Percentiles rank a stretch among this genome's conserved stretches.
These are phyloP conservation scores for Elephas maximus DNA, from an alignment of 2,113 vertebrate species.

Conservation along the genomic window DNA sequence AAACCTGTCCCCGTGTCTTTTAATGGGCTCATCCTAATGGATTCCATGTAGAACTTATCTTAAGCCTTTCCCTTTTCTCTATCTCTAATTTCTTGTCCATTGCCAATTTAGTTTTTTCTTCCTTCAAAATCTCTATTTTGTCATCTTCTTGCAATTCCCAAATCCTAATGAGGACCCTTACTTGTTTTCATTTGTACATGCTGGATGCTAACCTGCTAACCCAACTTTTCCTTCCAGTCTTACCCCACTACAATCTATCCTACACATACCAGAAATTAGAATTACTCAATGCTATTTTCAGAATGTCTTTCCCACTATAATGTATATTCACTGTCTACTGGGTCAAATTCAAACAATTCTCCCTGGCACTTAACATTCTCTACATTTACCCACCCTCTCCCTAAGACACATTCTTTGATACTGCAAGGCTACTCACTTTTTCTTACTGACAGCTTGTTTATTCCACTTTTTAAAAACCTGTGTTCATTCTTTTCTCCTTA, in stretches of 20 bases:
- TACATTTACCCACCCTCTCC: neutral
- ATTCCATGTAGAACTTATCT: neutral
- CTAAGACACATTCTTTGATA: neutral
- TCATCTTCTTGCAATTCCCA: neutral
- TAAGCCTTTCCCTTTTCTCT: neutral
- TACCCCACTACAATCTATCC: neutral
- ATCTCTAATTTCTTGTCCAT: neutral
- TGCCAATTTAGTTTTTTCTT: neutral
- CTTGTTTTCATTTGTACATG: conserved; percentile 29
- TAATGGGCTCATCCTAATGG: neutral
- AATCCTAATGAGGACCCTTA: neutral
- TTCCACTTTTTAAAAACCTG: neutral
- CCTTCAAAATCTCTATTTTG: neutral
- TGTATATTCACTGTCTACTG: neutral
- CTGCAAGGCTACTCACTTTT: neutral
- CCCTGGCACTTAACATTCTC: neutral
- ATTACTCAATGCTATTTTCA: neutral
- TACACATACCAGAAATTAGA: neutral
- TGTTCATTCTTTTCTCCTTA: neutral
- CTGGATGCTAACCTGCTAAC: neutral
- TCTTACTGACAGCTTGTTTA: neutral
- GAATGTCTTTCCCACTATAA: neutral
- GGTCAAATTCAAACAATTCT: neutral
- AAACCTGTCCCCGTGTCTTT: neutral
- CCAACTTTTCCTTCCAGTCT: neutral